Evolutionary conservation across 2,113 vertebrate genomes (phyloP), one percentile per base, ranked within the genome.

Genomic region (Otis tarda): DNA sequence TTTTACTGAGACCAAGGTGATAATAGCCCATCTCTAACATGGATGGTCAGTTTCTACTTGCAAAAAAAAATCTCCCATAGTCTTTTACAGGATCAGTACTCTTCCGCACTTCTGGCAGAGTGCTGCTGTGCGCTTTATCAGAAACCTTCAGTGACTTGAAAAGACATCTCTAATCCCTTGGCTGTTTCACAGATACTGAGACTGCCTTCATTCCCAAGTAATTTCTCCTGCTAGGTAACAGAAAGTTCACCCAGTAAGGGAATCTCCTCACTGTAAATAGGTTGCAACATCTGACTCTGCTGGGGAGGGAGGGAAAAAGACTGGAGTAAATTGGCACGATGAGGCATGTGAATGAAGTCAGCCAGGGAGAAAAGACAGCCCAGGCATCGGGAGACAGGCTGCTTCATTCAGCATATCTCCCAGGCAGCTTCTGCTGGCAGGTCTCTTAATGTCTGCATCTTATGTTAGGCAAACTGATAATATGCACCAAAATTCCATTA

Each of bases 151-250:
- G n/a, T 43, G 71, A 61, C 57, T 83, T 61, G 78, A 92, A 94
- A 94, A 89, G 82, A 87, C 52, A n/a, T 50, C 56, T 79, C 87
- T 95, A 87, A 96, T 95, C 80, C 83, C 65, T 76, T 76, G 53
- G 70, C 57, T 83, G 50, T 61, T 87, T 69, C 81, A 68, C 74
- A 94, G 85, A 94, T 52, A 93, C 87, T 24, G 65, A 81, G 86
- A 64, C 70, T 14, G 68, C 67, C 65, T 88, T 95, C 25, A 93
- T 73, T 89, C 56, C 53, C 7, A 3, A 77, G 57, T 80, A 94
- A 80, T 96, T 91, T 92, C 73, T 93, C 52, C 70, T 88, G 91
- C 70, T 91, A 94, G 89, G 87, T 90, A 94, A 89, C 65, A 93
- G 50, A 96, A 93, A 88, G 95, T 92, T 96, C 91, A 93, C 31